Evolutionary conservation across 2,888 invertebrate genomes (phyloP).

Genomic region (Caenorhabditis wallacei): DNA sequence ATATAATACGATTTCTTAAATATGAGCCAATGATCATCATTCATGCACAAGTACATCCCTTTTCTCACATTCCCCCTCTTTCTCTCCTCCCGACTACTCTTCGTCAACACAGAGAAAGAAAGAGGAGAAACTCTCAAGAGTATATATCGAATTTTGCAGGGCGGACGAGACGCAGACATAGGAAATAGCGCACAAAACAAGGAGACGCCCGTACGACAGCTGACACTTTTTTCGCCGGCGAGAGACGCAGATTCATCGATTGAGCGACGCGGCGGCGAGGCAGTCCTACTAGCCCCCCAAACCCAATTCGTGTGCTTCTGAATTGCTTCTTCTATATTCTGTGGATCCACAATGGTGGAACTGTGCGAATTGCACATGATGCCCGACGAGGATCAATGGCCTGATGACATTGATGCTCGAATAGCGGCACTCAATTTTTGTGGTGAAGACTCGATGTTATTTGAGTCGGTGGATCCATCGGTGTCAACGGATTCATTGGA

Average conservation of each 20-base stretch:
- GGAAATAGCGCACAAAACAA: not conserved
- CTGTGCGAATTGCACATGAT: slow-evolving; percentile 73
- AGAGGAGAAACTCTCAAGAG: slow-evolving; percentile 15
- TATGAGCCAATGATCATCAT: slow-evolving; percentile 56
- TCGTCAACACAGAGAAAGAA: not conserved
- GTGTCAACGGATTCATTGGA: slow-evolving; percentile 83
- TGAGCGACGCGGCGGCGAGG: slow-evolving; percentile 21
- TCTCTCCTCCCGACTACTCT: not conserved
- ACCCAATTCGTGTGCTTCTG: not conserved
- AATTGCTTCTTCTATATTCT: slow-evolving; percentile 1
- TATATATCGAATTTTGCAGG: slow-evolving; percentile 1
- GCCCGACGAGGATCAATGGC: slow-evolving; percentile 76
- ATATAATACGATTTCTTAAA: slow-evolving; percentile 48
- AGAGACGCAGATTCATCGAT: slow-evolving; percentile 63
- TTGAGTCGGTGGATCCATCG: slow-evolving; percentile 67
- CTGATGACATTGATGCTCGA: slow-evolving; percentile 81
- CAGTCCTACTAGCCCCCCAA: slow-evolving; percentile 29
- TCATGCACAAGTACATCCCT: slow-evolving; percentile 56
- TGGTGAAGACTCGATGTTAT: slow-evolving; percentile 65
- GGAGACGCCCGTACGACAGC: slow-evolving; percentile 34
- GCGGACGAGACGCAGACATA: slow-evolving; percentile 29
- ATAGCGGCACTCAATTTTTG: slow-evolving; percentile 83
- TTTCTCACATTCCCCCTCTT: slow-evolving; percentile 22
- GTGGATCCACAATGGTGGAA: slow-evolving; percentile 62
- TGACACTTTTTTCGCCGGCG: slow-evolving; percentile 36